Evolutionary conservation across 2,888 invertebrate genomes (phyloP).

Genomic region (Ectemnius cavifrons): DNA sequence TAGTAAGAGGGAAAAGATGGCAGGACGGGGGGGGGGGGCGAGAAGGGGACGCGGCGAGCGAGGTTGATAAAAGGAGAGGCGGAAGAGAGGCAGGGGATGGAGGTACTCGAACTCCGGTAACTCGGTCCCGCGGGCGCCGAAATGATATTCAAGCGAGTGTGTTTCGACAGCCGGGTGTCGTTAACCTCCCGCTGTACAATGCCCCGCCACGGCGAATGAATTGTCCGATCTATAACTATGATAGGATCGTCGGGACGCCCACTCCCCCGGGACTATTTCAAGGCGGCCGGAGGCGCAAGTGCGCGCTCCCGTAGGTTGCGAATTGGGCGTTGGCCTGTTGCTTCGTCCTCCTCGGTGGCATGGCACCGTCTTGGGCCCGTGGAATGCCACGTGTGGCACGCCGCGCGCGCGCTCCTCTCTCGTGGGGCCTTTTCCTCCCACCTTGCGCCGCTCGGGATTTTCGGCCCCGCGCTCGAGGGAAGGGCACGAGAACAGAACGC

Average conservation of each 20-base stretch:
- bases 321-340: constrained; percentile 72
- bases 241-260: constrained; percentile 27
- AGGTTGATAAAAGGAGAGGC: neutral
- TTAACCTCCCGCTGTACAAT: constrained; percentile 69
- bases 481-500: neutral
- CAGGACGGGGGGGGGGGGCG: neutral
- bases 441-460: constrained; percentile 24
- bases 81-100: constrained; percentile 15
- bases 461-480: constrained; percentile 13
- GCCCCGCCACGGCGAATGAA: constrained; percentile 62
- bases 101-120: constrained; percentile 48
- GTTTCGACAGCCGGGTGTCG: constrained; percentile 74
- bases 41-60: constrained; percentile 5
- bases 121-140: constrained; percentile 57
- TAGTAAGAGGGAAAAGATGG: too few species aligned
- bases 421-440: constrained; percentile 32
- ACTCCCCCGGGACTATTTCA: constrained; percentile 60
- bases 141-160: constrained; percentile 71
- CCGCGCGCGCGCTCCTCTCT: constrained; percentile 3
- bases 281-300: constrained; percentile 12
- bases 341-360: constrained; percentile 31
- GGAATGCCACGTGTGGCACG: constrained; percentile 57
- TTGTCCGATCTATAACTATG: constrained; percentile 67
- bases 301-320: constrained; percentile 63
- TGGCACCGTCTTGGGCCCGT: constrained; percentile 31